These are phyloP conservation scores for Hirudinaria manillensis DNA, from an alignment of 2,888 invertebrate genomes.

Conservation along the genomic window DNA sequence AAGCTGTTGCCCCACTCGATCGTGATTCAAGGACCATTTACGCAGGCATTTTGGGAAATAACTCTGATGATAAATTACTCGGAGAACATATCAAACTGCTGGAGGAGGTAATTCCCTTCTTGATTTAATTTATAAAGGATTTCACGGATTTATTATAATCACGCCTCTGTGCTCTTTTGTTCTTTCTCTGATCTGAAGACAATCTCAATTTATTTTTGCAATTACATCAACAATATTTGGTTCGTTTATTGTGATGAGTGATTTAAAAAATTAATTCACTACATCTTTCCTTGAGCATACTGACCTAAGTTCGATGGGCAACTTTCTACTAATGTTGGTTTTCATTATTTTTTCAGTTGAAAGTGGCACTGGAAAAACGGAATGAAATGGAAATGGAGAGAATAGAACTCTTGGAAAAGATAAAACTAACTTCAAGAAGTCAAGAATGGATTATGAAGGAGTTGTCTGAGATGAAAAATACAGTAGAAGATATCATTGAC, in stretches of 20 bases:
- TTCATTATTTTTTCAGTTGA: conserved; percentile 30
- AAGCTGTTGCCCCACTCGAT: not conserved
- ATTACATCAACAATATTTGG: not conserved
- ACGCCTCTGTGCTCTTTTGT: too few relatives aligned
- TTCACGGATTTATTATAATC: too few relatives aligned
- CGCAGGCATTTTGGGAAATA: not conserved
- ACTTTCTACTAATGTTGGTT: too few relatives aligned
- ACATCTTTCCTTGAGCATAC: too few relatives aligned
- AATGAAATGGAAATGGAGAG: conserved; percentile 14
- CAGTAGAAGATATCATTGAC: conserved; percentile 11
- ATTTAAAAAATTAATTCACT: not conserved
- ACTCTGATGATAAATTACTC: not conserved
- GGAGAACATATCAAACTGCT: not conserved
- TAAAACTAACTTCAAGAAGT: conserved; percentile 25
- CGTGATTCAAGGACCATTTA: not conserved
- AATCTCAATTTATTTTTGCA: too few relatives aligned
- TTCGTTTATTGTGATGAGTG: not conserved
- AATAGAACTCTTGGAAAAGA: conserved; percentile 23
- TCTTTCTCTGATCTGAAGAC: too few relatives aligned
- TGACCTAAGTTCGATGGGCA: too few relatives aligned
- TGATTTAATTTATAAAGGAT: too few relatives aligned
- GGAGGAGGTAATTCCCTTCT: not conserved
- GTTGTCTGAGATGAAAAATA: conserved; percentile 12
- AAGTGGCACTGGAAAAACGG: not conserved
- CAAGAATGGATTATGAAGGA: conserved; percentile 35